A percentile compares a stretch with the other conserved stretches of the same genome.
These are phyloP conservation scores for Phenganax stokvisi DNA, from an alignment of 92 coral and sea anemone genomes.

Conservation along the genomic window DNA sequence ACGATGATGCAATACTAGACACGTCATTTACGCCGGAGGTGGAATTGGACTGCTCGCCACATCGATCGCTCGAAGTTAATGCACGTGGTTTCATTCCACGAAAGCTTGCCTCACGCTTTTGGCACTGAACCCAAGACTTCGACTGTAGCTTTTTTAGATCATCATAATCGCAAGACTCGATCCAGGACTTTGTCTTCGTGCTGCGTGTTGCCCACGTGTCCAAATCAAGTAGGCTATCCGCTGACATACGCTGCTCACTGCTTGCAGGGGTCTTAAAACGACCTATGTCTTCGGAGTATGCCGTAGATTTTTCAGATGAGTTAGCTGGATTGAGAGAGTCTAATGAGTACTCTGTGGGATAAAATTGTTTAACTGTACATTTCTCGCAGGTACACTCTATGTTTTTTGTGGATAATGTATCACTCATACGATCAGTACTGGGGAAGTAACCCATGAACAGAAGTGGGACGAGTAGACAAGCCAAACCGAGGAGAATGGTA, in stretches of 20 bases:
- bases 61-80: constrained; percentile 23
- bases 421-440: background rate
- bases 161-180: constrained; percentile 38
- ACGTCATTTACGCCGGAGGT: constrained; percentile 26
- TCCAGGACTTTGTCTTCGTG: constrained; percentile 40
- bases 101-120: background rate
- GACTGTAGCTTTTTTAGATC: constrained; percentile 9
- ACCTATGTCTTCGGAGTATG: background rate
- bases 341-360: constrained; percentile 12
- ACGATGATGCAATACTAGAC: constrained; percentile 14
- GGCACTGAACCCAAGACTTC: background rate
- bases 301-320: constrained; percentile 2
- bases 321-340: constrained; percentile 20
- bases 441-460: constrained; percentile 17
- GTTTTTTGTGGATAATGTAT: constrained; percentile 18
- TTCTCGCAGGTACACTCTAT: constrained; percentile 27
- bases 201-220: constrained; percentile 35
- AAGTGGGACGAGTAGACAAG: constrained; percentile 9
- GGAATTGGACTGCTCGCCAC: constrained; percentile 4
- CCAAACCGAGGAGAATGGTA: constrained; percentile 30
- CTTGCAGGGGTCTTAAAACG: constrained; percentile 4
- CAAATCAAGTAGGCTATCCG: constrained; percentile 23
- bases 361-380: constrained; percentile 19
- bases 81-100: constrained; percentile 7
- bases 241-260: constrained; percentile 9